A percentile compares a stretch with the other conserved stretches of the same genome.
phyloP scores from a whole-genome alignment of 2,113 vertebrate genomes.

The Osmerus eperlanus region DNA sequence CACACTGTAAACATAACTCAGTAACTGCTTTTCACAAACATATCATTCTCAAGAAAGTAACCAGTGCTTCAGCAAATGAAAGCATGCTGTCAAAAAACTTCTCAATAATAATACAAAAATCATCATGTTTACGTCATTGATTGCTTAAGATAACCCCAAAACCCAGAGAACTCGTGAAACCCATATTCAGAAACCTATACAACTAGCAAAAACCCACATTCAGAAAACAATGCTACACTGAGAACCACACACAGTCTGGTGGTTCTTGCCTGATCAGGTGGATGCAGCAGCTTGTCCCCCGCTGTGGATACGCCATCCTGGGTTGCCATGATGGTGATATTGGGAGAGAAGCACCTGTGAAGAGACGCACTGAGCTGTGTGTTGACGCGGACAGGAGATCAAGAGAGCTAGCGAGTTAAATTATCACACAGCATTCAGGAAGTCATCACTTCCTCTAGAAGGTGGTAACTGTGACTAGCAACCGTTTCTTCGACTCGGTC shows the following conservation, averaged over 20 bases:
- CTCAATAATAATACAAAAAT: too few relatives aligned
- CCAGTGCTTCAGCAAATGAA: too few relatives aligned
- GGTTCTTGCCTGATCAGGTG: slow-evolving; percentile 62
- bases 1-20: too few relatives aligned
- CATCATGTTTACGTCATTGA: too few relatives aligned
- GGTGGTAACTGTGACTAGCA: slow-evolving; percentile 55
- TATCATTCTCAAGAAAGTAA: too few relatives aligned
- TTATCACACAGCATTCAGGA: slow-evolving; percentile 57
- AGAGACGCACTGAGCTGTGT: background rate
- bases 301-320: slow-evolving; percentile 35
- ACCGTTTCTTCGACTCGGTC: slow-evolving; percentile 35
- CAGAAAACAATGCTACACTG: background rate
- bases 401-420: slow-evolving; percentile 4
- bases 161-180: too few relatives aligned
- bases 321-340: slow-evolving; percentile 51
- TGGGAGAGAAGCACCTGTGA: slow-evolving; percentile 16
- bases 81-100: too few relatives aligned
- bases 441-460: slow-evolving; percentile 73
- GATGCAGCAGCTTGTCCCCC: slow-evolving; percentile 51
- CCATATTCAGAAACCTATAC: too few relatives aligned
- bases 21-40: too few relatives aligned
- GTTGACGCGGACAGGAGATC: background rate
- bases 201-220: background rate
- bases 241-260: background rate
- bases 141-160: too few relatives aligned